Base-by-base conservation (phyloP, 2,888 invertebrate species). In the Slavum lentiscoides region DNA sequence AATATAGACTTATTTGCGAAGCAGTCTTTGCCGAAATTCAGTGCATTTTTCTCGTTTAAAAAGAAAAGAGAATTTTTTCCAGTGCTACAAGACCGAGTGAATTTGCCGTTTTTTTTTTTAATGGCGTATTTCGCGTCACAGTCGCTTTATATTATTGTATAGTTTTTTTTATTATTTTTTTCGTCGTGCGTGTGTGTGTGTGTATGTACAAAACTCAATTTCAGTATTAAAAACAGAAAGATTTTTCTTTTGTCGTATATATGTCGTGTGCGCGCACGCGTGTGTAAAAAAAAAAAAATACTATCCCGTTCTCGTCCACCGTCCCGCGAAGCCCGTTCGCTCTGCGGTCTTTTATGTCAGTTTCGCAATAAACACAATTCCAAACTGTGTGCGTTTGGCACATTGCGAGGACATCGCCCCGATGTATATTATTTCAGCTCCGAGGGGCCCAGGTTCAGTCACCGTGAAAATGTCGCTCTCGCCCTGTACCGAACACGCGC, bases 341-440 rank as follows among this genome's bases (percentile, higher is more conserved):
- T 59, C 59, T 30, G 17, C 17, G 43, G 74, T 74, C 77, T 69
- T 77, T 77, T 69, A 77, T 77, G 69, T 77, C 77, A 77, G 77
- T 77, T 62, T 77, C 69, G 77, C 77, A 77, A 77, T 77, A 77
- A 77, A 77, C 77, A 77, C 77, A 77, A 69, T 77, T 69, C 68
- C 77, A 77, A 77, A 77, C 37, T 61, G 77, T 61, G 77, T 77
- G 77, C 77, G 61, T 77, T 77, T 77, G 77, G 69, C 77, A 77
- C 77, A 77, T 77, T 62, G 77, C 77, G 61, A 77, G 77, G 69
- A 77, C 69, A 70, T 69, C 77, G 61, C 77, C 77, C 77, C 62
- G 77, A 77, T 77, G 69, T 69, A 77, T 77, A 77, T 77, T 77
- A 77, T 77, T 77, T 77, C 77, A 77, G 77, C 77, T 77, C 69